A percentile compares a stretch with the other conserved stretches of the same genome.
Evolutionary conservation across 2,797 vertebrate genomes (phyloP).

Genomic region (Xyrichtys novacula): DNA sequence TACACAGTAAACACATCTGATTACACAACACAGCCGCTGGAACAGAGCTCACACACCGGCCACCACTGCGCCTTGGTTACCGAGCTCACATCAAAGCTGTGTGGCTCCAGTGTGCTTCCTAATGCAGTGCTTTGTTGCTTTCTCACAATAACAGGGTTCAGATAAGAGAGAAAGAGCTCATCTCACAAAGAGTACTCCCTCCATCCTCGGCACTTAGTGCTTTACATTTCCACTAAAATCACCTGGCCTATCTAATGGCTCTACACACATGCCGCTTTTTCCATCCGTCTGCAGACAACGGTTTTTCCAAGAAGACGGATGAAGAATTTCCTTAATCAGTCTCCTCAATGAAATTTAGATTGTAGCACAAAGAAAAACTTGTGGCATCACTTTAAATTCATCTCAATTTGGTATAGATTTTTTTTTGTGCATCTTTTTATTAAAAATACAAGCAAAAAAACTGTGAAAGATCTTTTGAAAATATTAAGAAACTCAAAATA

Average conservation of each 20-base stretch:
- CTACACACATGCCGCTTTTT: slow-evolving; percentile 61
- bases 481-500: background rate
- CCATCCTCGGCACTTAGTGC: slow-evolving; percentile 83
- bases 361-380: slow-evolving; percentile 36
- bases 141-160: slow-evolving; percentile 86
- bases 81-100: slow-evolving; percentile 86
- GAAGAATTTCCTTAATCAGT: slow-evolving; percentile 57
- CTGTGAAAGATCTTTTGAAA: slow-evolving; percentile 2
- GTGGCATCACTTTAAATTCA: too few species aligned
- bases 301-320: slow-evolving; percentile 65
- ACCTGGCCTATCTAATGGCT: slow-evolving; percentile 83
- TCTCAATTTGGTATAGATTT: too few species aligned
- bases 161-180: slow-evolving; percentile 83
- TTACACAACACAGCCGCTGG: slow-evolving; percentile 83
- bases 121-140: slow-evolving; percentile 86
- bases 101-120: slow-evolving; percentile 81
- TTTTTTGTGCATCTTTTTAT: too few species aligned
- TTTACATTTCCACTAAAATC: slow-evolving; percentile 86
- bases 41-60: slow-evolving; percentile 79
- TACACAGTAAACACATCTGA: slow-evolving; percentile 82
- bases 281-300: slow-evolving; percentile 70
- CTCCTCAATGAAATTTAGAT: slow-evolving; percentile 62
- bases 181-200: slow-evolving; percentile 78
- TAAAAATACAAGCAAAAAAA: slow-evolving; percentile 1
- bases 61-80: slow-evolving; percentile 79